Evolutionary conservation across 2,888 invertebrate species (phyloP).

Genomic region (Anticlea derivata): DNA sequence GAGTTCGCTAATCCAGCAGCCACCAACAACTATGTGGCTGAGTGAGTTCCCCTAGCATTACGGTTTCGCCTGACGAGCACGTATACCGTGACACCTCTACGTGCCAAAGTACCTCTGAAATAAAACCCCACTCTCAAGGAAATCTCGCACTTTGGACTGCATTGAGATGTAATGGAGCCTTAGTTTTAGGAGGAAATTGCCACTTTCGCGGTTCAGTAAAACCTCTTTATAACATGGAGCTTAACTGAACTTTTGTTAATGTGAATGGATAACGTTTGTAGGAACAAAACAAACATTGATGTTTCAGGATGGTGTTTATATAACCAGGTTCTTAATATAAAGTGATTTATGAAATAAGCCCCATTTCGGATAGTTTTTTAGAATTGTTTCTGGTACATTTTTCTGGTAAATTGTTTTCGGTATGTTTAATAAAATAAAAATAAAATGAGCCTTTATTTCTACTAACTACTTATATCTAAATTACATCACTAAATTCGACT

Average conservation of each 20-base stretch:
- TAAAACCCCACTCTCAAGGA: constrained; percentile 47
- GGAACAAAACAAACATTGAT: neutral
- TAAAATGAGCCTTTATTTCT: too few species aligned
- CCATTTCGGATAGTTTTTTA: too few species aligned
- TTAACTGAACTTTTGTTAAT: constrained; percentile 25
- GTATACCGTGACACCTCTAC: constrained; percentile 48
- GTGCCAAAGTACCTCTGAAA: constrained; percentile 54
- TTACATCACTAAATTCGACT: too few species aligned
- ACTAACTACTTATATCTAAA: too few species aligned
- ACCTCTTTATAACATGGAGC: constrained; percentile 20
- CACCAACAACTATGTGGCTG: constrained; percentile 5
- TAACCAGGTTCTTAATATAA: too few species aligned
- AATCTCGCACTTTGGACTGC: constrained; percentile 46
- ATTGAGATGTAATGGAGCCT: constrained; percentile 44
- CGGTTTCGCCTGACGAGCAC: constrained; percentile 28
- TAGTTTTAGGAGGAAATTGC: constrained; percentile 40
- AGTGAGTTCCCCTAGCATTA: neutral
- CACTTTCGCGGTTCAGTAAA: constrained; percentile 36
- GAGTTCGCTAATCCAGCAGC: neutral
- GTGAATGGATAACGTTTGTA: constrained; percentile 12
- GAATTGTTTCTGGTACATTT: too few species aligned
- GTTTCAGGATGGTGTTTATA: neutral
- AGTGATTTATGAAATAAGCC: too few species aligned
- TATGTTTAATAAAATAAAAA: too few species aligned
- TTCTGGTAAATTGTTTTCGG: too few species aligned